These are phyloP conservation scores for Trypoxylon attenuatum DNA, from an alignment of 2,888 invertebrate species.

Conservation along the genomic window DNA sequence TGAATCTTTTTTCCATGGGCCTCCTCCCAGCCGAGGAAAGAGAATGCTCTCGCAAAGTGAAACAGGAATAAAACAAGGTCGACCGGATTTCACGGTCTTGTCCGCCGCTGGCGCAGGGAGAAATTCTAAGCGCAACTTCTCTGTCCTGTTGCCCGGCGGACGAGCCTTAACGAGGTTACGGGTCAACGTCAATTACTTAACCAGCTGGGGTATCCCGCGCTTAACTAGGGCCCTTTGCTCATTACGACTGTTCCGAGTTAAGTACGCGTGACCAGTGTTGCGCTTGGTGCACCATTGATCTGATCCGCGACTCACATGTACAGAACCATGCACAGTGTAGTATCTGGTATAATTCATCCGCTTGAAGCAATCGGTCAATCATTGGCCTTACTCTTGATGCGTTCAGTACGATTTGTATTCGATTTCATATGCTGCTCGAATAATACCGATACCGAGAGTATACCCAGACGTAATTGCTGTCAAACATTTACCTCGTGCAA, in stretches of 20 bases:
- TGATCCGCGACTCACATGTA: constrained; percentile 10
- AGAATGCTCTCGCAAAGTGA: constrained; percentile 15
- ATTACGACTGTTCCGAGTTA: neutral
- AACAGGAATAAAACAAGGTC: constrained; percentile 48
- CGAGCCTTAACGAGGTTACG: constrained; percentile 50
- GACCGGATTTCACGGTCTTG: constrained; percentile 53
- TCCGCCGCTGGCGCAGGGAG: constrained; percentile 32
- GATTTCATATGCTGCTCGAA: constrained; percentile 33
- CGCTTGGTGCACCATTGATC: too few species aligned
- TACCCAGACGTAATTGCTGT: constrained; percentile 37
- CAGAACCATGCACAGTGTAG: too few species aligned
- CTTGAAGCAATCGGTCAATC: constrained; percentile 31
- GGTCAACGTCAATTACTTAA: constrained; percentile 50
- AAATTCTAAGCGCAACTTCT: constrained; percentile 43
- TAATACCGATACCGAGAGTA: constrained; percentile 37
- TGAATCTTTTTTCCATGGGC: constrained; percentile 49
- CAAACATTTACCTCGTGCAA: constrained; percentile 49
- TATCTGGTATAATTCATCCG: constrained; percentile 35
- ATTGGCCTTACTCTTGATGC: too few species aligned
- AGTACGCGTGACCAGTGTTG: neutral
- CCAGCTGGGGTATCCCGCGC: constrained; percentile 17
- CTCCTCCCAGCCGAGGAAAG: neutral
- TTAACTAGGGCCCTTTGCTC: constrained; percentile 9
- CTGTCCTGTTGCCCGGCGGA: constrained; percentile 7
- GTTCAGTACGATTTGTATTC: constrained; percentile 44